These are phyloP conservation scores for Tipula vernalis DNA, from an alignment of 2,888 invertebrate genomes.

Conservation along the genomic window DNA sequence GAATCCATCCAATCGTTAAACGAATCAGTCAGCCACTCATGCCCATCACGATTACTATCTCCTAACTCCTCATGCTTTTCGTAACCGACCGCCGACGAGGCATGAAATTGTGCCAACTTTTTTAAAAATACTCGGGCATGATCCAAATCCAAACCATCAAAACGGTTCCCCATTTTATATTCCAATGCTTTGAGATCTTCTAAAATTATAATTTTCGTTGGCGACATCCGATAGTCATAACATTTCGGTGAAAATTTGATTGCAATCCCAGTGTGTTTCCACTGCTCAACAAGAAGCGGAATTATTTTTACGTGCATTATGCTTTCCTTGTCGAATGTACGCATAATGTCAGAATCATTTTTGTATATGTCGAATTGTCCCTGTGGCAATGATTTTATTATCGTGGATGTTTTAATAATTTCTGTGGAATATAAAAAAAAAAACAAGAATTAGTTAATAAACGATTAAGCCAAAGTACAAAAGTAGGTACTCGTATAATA, in stretches of 20 bases:
- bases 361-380: not conserved
- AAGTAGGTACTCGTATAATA: too few relatives aligned
- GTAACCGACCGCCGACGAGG: constrained; percentile 23
- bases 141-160: constrained; percentile 22
- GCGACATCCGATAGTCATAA: constrained; percentile 8
- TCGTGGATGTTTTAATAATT: not conserved
- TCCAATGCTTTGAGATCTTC: constrained; percentile 28
- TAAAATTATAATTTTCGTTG: constrained; percentile 23
- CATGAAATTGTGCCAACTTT: constrained; percentile 28
- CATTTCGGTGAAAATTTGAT: not conserved
- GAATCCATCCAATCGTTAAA: not conserved
- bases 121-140: constrained; percentile 24
- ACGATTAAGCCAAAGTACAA: too few relatives aligned
- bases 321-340: not conserved
- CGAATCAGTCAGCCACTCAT: not conserved
- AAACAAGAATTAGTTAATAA: too few relatives aligned
- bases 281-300: not conserved
- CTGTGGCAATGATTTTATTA: not conserved
- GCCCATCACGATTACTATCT: not conserved
- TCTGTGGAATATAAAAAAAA: not conserved
- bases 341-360: not conserved
- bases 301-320: not conserved
- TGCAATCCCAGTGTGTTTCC: not conserved
- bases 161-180: constrained; percentile 25
- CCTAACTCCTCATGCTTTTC: not conserved